Percentiles rank a stretch among this genome's conserved stretches.
phyloP scores from a whole-genome alignment of 1,140 invertebrate genomes.

The Drosophila kanapiae region DNA sequence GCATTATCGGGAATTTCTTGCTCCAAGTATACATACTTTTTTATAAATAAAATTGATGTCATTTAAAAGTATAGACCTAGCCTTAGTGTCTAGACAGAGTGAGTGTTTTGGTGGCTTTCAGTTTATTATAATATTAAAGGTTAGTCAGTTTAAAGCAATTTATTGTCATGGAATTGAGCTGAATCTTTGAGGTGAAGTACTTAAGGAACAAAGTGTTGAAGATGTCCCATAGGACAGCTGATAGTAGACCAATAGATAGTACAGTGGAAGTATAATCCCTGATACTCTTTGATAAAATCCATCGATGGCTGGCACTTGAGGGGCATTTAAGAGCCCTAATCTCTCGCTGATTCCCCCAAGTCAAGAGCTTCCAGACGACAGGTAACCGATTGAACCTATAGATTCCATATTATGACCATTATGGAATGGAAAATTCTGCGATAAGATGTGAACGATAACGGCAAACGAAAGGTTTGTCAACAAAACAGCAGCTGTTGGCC shows the following conservation, averaged over 20 bases:
- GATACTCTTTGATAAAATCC: slow-evolving; percentile 15
- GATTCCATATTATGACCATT: slow-evolving; percentile 32
- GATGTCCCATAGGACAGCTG: neutral
- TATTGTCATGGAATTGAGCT: neutral
- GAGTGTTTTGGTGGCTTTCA: no score
- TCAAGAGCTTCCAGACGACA: slow-evolving; percentile 29
- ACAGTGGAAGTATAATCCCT: neutral
- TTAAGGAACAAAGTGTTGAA: neutral
- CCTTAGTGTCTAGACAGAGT: neutral
- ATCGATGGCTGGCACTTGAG: slow-evolving; percentile 14
- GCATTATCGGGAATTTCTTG: neutral
- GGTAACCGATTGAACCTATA: slow-evolving; percentile 21
- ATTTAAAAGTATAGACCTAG: neutral
- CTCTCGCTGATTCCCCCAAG: slow-evolving; percentile 13
- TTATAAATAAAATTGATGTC: neutral
- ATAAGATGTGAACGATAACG: slow-evolving; percentile 77
- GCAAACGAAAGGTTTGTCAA: slow-evolving; percentile 48
- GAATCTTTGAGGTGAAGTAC: neutral
- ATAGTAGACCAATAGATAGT: neutral
- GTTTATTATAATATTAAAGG: neutral
- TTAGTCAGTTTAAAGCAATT: no score
- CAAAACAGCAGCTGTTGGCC: slow-evolving; percentile 56
- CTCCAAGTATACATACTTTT: neutral
- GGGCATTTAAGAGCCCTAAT: slow-evolving; percentile 15
- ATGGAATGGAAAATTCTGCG: slow-evolving; percentile 47